Percentiles rank a stretch among this genome's conserved stretches.
Conservation (phyloP, 1,140 invertebrate genomes). For the Caenorhabditis latens region DNA sequence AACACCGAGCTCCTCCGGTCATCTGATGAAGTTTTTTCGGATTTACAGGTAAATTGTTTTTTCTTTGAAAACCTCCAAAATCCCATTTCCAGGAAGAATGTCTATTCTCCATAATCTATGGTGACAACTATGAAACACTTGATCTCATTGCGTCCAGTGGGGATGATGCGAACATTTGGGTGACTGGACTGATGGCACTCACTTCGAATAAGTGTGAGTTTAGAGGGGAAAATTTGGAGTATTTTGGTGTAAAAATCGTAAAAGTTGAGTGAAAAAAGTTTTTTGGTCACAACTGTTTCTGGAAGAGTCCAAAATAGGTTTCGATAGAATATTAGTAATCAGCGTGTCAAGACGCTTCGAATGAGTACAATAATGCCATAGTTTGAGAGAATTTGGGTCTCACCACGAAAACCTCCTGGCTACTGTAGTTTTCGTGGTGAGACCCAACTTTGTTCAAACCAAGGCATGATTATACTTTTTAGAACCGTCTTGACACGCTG, state of each 20-base stretch:
- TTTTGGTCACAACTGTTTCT: too few relatives aligned
- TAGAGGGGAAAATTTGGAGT: neutral
- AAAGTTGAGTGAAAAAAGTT: neutral
- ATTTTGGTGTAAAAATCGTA: too few relatives aligned
- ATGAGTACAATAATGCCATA: too few relatives aligned
- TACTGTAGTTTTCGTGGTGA: too few relatives aligned
- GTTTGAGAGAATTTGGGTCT: too few relatives aligned
- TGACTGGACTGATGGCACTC: conserved; percentile 78
- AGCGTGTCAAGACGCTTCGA: too few relatives aligned
- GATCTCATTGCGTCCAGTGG: conserved; percentile 82
- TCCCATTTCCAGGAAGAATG: conserved; percentile 80
- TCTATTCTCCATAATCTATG: conserved; percentile 83
- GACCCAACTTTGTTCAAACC: too few relatives aligned
- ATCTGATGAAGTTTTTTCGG: conserved; percentile 79
- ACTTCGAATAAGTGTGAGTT: conserved; percentile 71
- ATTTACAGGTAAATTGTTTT: conserved; percentile 75
- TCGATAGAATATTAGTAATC: too few relatives aligned
- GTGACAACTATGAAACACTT: conserved; percentile 81
- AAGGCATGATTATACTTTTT: too few relatives aligned
- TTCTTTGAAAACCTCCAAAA: neutral
- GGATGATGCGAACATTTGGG: conserved; percentile 83
- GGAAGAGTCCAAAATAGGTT: too few relatives aligned
- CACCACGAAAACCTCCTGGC: too few relatives aligned
- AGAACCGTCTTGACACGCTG: too few relatives aligned
- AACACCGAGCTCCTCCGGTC: conserved; percentile 81